These are phyloP conservation scores for Rhorus exstirpatorius DNA, from an alignment of 2,888 invertebrate genomes.

Conservation along the genomic window DNA sequence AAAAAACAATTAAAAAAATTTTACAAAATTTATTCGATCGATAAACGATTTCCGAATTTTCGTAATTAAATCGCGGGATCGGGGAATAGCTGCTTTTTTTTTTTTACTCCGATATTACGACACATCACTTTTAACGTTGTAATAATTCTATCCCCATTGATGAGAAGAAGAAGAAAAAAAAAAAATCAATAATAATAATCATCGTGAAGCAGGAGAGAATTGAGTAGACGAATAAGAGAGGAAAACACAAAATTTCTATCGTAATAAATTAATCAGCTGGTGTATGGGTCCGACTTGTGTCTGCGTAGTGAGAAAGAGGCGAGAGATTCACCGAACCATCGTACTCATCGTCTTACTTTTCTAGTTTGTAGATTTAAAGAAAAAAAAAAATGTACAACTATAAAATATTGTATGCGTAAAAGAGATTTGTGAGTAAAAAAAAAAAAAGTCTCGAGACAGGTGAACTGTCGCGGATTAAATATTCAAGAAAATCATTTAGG, in stretches of 20 bases:
- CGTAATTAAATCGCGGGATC: slow-evolving; percentile 36
- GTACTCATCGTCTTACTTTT: slow-evolving; percentile 69
- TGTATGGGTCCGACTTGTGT: slow-evolving; percentile 85
- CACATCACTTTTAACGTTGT: slow-evolving; percentile 46
- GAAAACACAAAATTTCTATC: slow-evolving; percentile 62
- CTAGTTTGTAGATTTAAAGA: slow-evolving; percentile 40
- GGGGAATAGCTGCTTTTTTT: slow-evolving; percentile 50
- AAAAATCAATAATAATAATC: slow-evolving; percentile 34
- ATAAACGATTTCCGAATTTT: slow-evolving; percentile 11
- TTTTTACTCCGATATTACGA: slow-evolving; percentile 45
- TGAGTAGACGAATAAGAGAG: slow-evolving; percentile 1
- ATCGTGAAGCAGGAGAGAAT: neutral
- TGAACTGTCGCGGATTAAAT: slow-evolving; percentile 26
- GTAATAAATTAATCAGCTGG: slow-evolving; percentile 80
- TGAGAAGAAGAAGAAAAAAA: slow-evolving; percentile 38
- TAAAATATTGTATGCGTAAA: slow-evolving; percentile 29
- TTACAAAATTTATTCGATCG: too few relatives aligned
- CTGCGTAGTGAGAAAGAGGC: slow-evolving; percentile 75
- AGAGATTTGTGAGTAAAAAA: slow-evolving; percentile 21
- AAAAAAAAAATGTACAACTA: slow-evolving; percentile 38
- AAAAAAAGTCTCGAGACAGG: slow-evolving; percentile 11
- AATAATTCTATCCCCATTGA: slow-evolving; percentile 44
- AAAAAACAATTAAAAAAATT: neutral
- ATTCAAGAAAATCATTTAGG: slow-evolving; percentile 3
- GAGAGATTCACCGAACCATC: slow-evolving; percentile 68